phyloP scores from a whole-genome alignment of 2,113 vertebrate species.

The Chelonoidis abingdonii region DNA sequence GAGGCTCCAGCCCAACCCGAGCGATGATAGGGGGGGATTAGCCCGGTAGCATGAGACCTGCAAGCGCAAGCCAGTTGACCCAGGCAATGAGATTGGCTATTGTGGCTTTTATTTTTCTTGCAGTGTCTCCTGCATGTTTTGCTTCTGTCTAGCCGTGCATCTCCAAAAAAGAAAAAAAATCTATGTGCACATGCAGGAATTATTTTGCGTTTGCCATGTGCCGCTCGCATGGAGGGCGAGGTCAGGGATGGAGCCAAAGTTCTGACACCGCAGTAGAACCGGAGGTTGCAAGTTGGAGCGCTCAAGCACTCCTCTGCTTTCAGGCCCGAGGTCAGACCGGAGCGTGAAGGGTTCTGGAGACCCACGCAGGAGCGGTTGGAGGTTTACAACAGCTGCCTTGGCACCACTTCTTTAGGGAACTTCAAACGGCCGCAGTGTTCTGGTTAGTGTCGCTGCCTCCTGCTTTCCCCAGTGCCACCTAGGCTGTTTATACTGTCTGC shows the following conservation, averaged over 20 bases:
- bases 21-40: too few species aligned
- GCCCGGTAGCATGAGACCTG: neutral
- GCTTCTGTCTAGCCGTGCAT: neutral
- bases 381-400: neutral
- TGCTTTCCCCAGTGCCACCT: neutral
- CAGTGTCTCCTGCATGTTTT: neutral
- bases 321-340: neutral
- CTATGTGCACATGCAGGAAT: neutral
- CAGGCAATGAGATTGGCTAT: neutral
- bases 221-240: neutral
- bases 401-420: neutral
- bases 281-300: neutral
- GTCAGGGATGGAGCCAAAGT: neutral
- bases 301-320: neutral
- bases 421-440: neutral
- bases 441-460: neutral
- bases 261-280: too few species aligned
- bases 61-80: neutral
- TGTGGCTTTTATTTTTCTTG: neutral
- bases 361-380: neutral
- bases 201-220: neutral
- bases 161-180: neutral
- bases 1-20: neutral
- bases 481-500: neutral
- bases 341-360: neutral